Evolutionary conservation across 1,140 invertebrate species (phyloP).

Genomic region (Steinernema khuongi): DNA sequence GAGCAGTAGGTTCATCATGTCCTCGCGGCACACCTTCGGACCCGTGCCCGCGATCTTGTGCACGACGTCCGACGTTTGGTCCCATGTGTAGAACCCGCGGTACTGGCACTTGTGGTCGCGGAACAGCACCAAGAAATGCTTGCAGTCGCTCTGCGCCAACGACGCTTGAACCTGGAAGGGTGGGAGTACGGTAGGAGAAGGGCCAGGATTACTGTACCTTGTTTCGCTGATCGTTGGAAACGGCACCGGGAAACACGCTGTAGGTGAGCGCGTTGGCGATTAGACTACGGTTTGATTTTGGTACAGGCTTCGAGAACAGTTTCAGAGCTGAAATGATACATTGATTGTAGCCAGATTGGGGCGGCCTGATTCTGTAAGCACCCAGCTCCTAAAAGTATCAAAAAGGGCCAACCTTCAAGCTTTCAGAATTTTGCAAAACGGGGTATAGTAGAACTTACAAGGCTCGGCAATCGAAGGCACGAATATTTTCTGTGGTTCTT

Average conservation of each 20-base stretch:
- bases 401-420: no score
- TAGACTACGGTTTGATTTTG: conserved; percentile 90
- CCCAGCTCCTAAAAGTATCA: no score
- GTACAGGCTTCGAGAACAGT: conserved; percentile 89
- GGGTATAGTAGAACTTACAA: no score
- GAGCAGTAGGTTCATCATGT: conserved; percentile 99
- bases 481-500: conserved; percentile 28
- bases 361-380: no score
- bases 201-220: conserved; percentile 65
- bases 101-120: conserved; percentile 95
- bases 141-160: conserved; percentile 84
- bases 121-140: conserved; percentile 96
- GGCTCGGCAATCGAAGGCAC: conserved; percentile 48
- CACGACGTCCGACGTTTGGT: conserved; percentile 61
- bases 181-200: neutral
- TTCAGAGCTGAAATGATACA: conserved; percentile 80
- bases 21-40: conserved; percentile 84
- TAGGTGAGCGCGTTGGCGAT: conserved; percentile 96
- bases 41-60: conserved; percentile 89
- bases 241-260: conserved; percentile 91
- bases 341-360: no score
- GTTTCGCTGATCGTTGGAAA: conserved; percentile 85
- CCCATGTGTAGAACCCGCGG: conserved; percentile 89
- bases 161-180: conserved; percentile 63
- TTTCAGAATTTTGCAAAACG: neutral